phyloP scores from a whole-genome alignment of 2,888 invertebrate species.

The Agriopis aurantiaria region DNA sequence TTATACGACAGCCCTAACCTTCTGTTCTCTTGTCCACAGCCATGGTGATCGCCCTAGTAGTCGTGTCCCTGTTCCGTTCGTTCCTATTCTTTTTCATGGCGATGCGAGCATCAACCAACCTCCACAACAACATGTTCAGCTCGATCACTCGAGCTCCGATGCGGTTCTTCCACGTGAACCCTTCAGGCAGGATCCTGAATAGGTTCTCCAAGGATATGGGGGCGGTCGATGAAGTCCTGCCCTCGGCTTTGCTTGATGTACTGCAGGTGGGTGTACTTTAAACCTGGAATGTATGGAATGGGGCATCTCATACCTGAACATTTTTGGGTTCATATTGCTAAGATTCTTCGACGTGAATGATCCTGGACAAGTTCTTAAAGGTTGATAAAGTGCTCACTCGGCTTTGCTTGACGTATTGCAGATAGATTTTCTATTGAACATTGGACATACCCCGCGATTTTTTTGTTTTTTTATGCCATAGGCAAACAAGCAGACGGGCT shows the following conservation, averaged over 20 bases:
- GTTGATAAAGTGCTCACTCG: too few relatives aligned
- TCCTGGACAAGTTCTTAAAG: too few relatives aligned
- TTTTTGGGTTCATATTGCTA: too few relatives aligned
- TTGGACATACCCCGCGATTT: too few relatives aligned
- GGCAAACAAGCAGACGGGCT: too few relatives aligned
- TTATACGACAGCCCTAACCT: background rate
- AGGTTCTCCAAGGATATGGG: conserved; percentile 96
- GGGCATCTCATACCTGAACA: too few relatives aligned
- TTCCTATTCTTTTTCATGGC: conserved; percentile 88
- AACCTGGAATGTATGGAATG: too few relatives aligned
- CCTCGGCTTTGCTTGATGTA: conserved; percentile 87
- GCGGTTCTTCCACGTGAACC: conserved; percentile 95
- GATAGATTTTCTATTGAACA: too few relatives aligned
- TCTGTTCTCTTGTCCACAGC: conserved; percentile 54
- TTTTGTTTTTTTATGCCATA: too few relatives aligned
- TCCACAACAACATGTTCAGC: conserved; percentile 95
- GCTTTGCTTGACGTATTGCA: too few relatives aligned
- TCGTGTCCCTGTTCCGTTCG: conserved; percentile 81
- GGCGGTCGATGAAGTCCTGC: conserved; percentile 88
- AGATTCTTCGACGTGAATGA: too few relatives aligned
- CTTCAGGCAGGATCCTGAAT: conserved; percentile 93
- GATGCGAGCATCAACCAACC: conserved; percentile 91
- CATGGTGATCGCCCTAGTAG: conserved; percentile 81
- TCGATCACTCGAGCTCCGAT: conserved; percentile 93
- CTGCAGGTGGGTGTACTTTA: conserved; percentile 70